A percentile compares a stretch with the other conserved stretches of the same genome.
Evolutionary conservation across 1,140 invertebrate species (phyloP).

Genomic region (Pinna nobilis): DNA sequence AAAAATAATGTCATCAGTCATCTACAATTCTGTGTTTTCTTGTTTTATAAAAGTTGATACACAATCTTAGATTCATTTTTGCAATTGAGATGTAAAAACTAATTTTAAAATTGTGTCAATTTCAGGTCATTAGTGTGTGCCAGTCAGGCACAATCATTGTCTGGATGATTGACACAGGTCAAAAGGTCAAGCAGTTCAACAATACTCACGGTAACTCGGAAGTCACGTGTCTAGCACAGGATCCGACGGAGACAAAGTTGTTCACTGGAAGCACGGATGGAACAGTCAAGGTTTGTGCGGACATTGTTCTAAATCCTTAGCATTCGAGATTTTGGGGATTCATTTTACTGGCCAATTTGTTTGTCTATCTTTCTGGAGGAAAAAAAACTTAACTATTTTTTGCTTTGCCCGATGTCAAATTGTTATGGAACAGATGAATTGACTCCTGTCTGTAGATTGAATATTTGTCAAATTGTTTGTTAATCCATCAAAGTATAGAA

Average conservation of each 20-base stretch:
- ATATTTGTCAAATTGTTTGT: not conserved
- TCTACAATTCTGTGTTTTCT: too few species aligned
- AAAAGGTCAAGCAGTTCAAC: conserved; percentile 73
- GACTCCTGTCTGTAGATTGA: not conserved
- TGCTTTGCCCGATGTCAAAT: not conserved
- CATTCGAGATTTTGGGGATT: too few species aligned
- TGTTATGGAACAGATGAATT: not conserved
- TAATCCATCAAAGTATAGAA: too few species aligned
- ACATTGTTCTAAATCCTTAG: not conserved
- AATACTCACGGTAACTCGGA: conserved; percentile 70
- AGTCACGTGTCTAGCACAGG: conserved; percentile 70
- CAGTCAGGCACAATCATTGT: conserved; percentile 71
- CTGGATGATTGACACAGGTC: conserved; percentile 75
- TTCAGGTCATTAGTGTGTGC: conserved; percentile 70
- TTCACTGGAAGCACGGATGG: conserved; percentile 73
- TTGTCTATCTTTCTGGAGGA: too few species aligned
- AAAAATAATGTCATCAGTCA: conserved; percentile 73
- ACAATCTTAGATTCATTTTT: too few species aligned
- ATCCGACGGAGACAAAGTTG: conserved; percentile 66
- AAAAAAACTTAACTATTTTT: too few species aligned
- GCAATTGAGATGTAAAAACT: too few species aligned
- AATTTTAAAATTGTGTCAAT: conserved; percentile 6
- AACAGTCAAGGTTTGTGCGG: conserved; percentile 67
- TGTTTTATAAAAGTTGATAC: too few species aligned
- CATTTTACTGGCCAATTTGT: too few species aligned